Conservation (phyloP, 2,888 invertebrate species). For the Drosophila yooni region DNA sequence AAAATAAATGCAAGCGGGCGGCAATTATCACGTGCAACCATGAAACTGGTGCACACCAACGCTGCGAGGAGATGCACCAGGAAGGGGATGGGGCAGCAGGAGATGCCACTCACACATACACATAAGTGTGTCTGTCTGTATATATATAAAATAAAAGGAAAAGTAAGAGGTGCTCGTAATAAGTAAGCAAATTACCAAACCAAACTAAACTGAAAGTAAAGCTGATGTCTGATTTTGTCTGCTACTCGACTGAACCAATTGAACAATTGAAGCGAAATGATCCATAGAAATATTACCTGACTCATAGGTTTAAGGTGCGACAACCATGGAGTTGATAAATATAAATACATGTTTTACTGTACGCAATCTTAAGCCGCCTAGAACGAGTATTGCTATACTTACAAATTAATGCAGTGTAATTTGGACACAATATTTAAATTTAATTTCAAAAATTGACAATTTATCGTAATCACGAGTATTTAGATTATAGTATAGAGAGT, state of each 20-base stretch:
- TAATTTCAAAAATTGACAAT: background rate
- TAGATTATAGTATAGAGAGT: too few relatives aligned
- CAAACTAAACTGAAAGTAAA: slow-evolving; percentile 23
- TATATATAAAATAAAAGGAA: slow-evolving; percentile 29
- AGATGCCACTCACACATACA: background rate
- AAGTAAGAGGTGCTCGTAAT: slow-evolving; percentile 44
- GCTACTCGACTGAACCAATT: slow-evolving; percentile 19
- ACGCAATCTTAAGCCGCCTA: background rate
- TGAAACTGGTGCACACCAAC: slow-evolving; percentile 55
- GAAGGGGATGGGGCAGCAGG: background rate
- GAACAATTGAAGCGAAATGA: background rate
- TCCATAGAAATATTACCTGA: background rate
- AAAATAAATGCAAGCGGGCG: slow-evolving; percentile 43
- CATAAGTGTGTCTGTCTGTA: background rate
- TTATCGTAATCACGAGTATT: background rate
- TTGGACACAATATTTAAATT: background rate
- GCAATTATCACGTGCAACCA: slow-evolving; percentile 75
- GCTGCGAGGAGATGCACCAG: background rate
- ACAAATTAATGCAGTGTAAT: background rate
- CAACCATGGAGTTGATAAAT: too few relatives aligned
- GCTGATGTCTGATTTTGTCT: background rate
- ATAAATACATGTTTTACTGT: background rate
- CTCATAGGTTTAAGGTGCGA: background rate
- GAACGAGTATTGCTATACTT: background rate
- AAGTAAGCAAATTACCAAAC: slow-evolving; percentile 33